Evolutionary conservation across 2,797 vertebrate genomes (phyloP), one percentile per base, ranked within the genome.

Genomic region (Silurus lanzhouensis): DNA sequence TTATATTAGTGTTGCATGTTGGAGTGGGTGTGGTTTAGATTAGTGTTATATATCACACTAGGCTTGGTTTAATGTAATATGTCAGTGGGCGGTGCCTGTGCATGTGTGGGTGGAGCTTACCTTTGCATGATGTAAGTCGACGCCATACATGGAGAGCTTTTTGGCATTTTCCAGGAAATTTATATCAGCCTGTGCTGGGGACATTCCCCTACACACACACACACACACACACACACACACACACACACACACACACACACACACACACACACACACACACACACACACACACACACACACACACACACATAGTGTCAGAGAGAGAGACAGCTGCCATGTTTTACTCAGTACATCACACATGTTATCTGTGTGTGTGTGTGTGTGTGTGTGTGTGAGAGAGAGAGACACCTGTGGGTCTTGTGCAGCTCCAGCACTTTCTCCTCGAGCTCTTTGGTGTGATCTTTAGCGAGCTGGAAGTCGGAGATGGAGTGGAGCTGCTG

Each of bases 101-200:
- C 31, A 31, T 22, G 4, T 60, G 57, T 38, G 38, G 77, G 58
- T 5, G 63, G 38, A 17, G 2, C 77, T 44, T 96, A 99, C 98
- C 97, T 99, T 99, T 74, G 98, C 98, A 63, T 96, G 97, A 93
- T 99, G 98, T 79, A 99, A 94, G 92, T 99, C 98, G 87, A 99
- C 97, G 0, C 98, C 98, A 0, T 99, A 99, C 98, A 99, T 99
- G 82, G 98, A 98, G 70, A 99, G 96, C 83, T 98, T 98, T 95
- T 99, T 99, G 77, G 98, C 97, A 80, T 98, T 99, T 96, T 99
- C 98, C 94, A 99, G 93, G 93, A 99, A 99, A 92, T 98, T 96
- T 79, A 94, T 87, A 89, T 99, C 98, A 0, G 98, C 98, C 87
- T 98, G 97, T 83, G 98, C 98, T 90, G 98, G 98, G 91, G 96